Conservation (phyloP, 2,888 invertebrate species). For the Apamea anceps region DNA sequence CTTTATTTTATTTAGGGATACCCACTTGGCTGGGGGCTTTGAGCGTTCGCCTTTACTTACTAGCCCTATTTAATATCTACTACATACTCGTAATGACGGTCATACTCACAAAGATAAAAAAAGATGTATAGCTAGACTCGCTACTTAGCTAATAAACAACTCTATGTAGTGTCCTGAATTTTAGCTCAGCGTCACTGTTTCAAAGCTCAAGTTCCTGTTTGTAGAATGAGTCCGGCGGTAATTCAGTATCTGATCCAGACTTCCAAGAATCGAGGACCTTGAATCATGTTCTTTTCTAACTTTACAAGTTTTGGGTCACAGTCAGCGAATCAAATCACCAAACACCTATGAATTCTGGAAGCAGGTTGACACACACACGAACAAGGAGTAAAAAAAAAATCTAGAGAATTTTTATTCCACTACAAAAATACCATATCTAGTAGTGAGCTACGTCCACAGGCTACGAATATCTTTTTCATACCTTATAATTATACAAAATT, state of each 20-base stretch:
- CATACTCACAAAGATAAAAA: too few relatives aligned
- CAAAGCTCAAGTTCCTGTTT: neutral
- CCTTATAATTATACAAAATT: neutral
- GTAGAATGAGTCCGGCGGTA: conserved; percentile 12
- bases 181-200: neutral
- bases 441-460: neutral
- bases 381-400: neutral
- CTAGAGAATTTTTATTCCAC: neutral
- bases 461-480: neutral
- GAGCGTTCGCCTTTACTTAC: neutral
- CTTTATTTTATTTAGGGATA: conserved; percentile 2
- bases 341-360: conserved; percentile 15
- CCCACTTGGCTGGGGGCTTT: conserved; percentile 1
- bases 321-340: conserved; percentile 14
- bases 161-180: neutral
- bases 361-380: neutral
- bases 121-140: neutral
- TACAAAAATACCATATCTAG: neutral
- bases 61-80: neutral
- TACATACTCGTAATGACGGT: neutral
- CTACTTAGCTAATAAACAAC: neutral
- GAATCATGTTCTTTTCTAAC: conserved; percentile 24
- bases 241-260: neutral
- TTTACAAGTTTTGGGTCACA: conserved; percentile 27
- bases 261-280: conserved; percentile 19